These are phyloP conservation scores for Megastigmus dorsalis DNA, from an alignment of 2,888 invertebrate species.

Conservation along the genomic window DNA sequence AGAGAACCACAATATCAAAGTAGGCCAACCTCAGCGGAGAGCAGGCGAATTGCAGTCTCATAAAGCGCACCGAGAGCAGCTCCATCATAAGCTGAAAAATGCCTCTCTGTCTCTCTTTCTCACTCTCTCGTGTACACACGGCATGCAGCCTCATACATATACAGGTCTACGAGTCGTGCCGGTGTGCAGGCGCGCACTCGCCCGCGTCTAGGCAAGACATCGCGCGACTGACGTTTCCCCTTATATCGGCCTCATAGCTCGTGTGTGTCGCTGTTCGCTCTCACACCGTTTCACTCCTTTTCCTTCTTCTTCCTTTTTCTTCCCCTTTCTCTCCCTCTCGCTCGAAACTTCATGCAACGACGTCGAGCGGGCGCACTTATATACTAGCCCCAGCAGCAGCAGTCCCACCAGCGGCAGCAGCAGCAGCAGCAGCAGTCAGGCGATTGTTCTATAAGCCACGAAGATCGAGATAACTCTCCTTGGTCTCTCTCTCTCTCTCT, in stretches of 20 bases:
- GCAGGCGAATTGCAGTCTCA: too few species aligned
- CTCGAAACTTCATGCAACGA: background rate
- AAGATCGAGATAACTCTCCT: constrained; percentile 21
- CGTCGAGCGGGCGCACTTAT: background rate
- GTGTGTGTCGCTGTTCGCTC: constrained; percentile 3
- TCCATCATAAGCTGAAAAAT: constrained; percentile 3
- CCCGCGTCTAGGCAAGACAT: constrained; percentile 37
- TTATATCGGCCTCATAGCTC: constrained; percentile 12
- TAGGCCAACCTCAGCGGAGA: too few species aligned
- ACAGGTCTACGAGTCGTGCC: background rate
- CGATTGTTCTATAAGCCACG: constrained; percentile 32
- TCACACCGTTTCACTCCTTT: background rate
- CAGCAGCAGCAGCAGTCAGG: too few species aligned
- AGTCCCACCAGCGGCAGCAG: too few species aligned
- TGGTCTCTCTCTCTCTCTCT: too few species aligned
- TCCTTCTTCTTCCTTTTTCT: too few species aligned
- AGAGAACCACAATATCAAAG: too few species aligned
- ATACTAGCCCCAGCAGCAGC: constrained; percentile 11
- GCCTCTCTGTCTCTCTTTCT: background rate
- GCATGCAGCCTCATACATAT: background rate
- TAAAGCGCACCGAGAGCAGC: background rate
- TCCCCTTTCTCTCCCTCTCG: constrained; percentile 10
- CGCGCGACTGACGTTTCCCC: constrained; percentile 37
- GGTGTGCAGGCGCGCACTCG: background rate
- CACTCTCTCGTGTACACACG: too few species aligned